phyloP scores from a whole-genome alignment of 2,888 invertebrate species.

The Reticulitermes lucifugus region DNA sequence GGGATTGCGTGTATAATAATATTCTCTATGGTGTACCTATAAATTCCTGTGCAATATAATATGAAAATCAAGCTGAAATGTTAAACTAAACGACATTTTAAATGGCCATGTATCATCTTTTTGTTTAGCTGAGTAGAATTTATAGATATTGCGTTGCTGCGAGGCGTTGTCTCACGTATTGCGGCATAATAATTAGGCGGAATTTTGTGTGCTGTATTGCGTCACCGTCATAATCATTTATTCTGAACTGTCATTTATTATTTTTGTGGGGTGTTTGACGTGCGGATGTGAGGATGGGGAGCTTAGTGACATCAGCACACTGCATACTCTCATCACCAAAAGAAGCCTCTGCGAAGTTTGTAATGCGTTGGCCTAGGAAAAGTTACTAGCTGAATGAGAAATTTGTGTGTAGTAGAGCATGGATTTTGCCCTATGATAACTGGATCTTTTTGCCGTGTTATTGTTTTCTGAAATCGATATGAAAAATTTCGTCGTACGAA shows the following conservation, averaged over 20 bases:
- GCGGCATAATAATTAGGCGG: slow-evolving; percentile 35
- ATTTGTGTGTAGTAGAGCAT: not conserved
- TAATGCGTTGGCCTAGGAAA: not conserved
- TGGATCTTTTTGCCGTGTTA: not conserved
- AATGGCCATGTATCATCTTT: slow-evolving; percentile 43
- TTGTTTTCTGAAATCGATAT: not conserved
- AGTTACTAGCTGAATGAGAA: not conserved
- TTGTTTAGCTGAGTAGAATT: slow-evolving; percentile 41
- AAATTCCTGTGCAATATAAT: slow-evolving; percentile 46
- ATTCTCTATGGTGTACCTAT: slow-evolving; percentile 45
- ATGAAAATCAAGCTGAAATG: slow-evolving; percentile 46
- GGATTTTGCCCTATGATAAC: not conserved
- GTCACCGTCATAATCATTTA: slow-evolving; percentile 24
- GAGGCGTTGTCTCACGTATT: slow-evolving; percentile 31
- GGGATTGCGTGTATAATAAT: slow-evolving; percentile 51
- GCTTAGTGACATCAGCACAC: not conserved
- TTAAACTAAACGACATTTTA: slow-evolving; percentile 47
- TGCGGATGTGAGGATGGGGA: not conserved
- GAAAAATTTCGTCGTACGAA: not conserved
- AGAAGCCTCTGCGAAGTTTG: not conserved
- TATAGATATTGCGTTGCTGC: slow-evolving; percentile 38
- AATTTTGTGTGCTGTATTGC: slow-evolving; percentile 33
- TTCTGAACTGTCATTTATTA: not conserved
- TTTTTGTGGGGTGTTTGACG: slow-evolving; percentile 6
- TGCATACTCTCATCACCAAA: not conserved